Conservation (phyloP, 2,113 vertebrate genomes). For the Bubo bubo region DNA sequence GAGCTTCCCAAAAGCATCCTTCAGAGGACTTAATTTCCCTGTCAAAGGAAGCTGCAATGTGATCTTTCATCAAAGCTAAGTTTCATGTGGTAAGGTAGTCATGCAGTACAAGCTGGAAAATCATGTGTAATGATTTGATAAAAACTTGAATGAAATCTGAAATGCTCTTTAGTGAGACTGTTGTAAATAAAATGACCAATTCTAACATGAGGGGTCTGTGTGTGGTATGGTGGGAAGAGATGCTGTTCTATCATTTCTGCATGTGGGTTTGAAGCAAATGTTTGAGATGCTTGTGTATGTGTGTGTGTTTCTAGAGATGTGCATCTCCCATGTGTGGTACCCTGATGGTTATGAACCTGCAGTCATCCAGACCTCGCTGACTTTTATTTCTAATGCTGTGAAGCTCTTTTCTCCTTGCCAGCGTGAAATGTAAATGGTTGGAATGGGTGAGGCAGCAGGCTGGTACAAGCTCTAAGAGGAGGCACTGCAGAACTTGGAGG, state of each 20-base stretch:
- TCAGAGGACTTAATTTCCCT: constrained; percentile 33
- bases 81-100: neutral
- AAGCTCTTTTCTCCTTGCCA: neutral
- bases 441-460: neutral
- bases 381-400: neutral
- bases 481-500: neutral
- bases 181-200: constrained; percentile 58
- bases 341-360: neutral
- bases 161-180: constrained; percentile 7
- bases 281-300: neutral
- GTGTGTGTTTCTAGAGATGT: neutral
- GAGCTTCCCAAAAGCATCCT: constrained; percentile 42
- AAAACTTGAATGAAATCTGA: constrained; percentile 1
- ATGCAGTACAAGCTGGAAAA: constrained; percentile 25
- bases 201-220: constrained; percentile 19
- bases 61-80: constrained; percentile 27
- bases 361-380: neutral
- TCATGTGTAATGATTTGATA: neutral
- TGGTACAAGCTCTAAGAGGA: neutral
- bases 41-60: neutral
- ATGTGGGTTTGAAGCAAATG: neutral
- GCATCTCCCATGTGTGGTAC: neutral
- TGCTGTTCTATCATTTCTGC: neutral
- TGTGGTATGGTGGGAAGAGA: constrained; percentile 12
- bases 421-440: neutral